phyloP scores from a whole-genome alignment of 2,797 vertebrate genomes.

The Ctenopoma multispine region DNA sequence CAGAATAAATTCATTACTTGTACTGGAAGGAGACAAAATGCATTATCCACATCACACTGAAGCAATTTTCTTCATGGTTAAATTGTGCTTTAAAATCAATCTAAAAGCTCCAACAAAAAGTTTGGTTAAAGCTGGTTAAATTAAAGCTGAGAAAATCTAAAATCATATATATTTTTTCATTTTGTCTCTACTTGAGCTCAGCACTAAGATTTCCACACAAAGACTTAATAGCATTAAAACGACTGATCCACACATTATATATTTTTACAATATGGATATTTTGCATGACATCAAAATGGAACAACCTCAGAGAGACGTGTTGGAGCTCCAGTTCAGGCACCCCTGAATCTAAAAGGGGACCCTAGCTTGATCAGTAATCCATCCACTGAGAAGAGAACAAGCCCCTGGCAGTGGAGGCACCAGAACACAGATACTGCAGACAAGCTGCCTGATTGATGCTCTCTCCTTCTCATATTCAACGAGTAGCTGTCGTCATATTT shows the following conservation, averaged over 20 bases:
- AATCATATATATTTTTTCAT: not conserved
- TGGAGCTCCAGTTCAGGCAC: not conserved
- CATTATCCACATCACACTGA: too few species aligned
- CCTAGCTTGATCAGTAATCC: not conserved
- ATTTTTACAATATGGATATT: too few species aligned
- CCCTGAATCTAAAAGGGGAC: not conserved
- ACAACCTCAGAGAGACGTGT: too few species aligned
- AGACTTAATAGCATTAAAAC: not conserved
- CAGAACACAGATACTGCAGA: not conserved
- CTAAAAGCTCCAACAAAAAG: not conserved
- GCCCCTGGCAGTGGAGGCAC: not conserved
- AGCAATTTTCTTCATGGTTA: not conserved
- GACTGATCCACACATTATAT: not conserved
- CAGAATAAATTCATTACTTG: too few species aligned
- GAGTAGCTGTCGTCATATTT: slow-evolving; percentile 6
- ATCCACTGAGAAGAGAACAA: not conserved
- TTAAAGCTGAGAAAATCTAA: not conserved
- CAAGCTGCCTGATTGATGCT: slow-evolving; percentile 30
- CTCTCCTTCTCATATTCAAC: slow-evolving; percentile 21
- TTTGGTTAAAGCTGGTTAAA: not conserved
- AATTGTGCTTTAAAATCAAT: too few species aligned
- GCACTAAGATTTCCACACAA: not conserved
- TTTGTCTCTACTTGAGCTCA: not conserved
- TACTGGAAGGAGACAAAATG: too few species aligned
- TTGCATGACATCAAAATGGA: not conserved